Percentiles rank a stretch among this genome's conserved stretches.
phyloP scores from a whole-genome alignment of 1,140 invertebrate genomes.

The Temnothorax curvispinosus region DNA sequence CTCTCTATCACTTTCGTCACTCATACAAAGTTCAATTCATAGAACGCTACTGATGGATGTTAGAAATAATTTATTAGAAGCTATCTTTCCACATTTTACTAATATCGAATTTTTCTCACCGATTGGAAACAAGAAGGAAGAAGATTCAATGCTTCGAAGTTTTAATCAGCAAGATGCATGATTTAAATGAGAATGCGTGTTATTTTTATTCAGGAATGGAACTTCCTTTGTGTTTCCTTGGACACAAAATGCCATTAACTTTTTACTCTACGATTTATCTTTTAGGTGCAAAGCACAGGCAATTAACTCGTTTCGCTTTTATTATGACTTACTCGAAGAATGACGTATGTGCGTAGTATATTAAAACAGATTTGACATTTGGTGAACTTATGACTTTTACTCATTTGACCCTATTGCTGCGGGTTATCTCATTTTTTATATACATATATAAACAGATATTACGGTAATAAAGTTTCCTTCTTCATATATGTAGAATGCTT shows the following conservation, averaged over 20 bases:
- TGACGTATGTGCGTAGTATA: slow-evolving; percentile 59
- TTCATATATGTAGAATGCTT: slow-evolving; percentile 67
- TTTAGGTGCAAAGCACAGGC: slow-evolving; percentile 38
- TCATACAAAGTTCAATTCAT: slow-evolving; percentile 41
- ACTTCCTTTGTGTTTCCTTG: slow-evolving; percentile 9
- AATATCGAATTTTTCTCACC: slow-evolving; percentile 20
- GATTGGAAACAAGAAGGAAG: slow-evolving; percentile 34
- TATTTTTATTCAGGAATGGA: slow-evolving; percentile 50
- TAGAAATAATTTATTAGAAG: slow-evolving; percentile 26
- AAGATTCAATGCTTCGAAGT: not conserved
- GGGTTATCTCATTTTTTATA: slow-evolving; percentile 75
- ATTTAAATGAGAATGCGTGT: not conserved
- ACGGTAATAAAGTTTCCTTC: slow-evolving; percentile 71
- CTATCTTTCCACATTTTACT: slow-evolving; percentile 21
- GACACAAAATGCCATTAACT: slow-evolving; percentile 39
- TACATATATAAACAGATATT: slow-evolving; percentile 81
- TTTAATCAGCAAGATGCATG: not conserved
- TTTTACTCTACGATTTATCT: slow-evolving; percentile 50
- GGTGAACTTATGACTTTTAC: slow-evolving; percentile 76
- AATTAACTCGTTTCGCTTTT: slow-evolving; percentile 64
- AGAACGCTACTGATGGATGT: slow-evolving; percentile 28
- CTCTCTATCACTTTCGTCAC: slow-evolving; percentile 35
- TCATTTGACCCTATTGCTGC: slow-evolving; percentile 66
- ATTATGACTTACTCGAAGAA: slow-evolving; percentile 65
- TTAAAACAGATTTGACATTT: slow-evolving; percentile 77